Evolutionary conservation across 30 jellyfish, hydroid and myxozoan genomes (phyloP), one percentile per base, ranked within the genome.

Genomic region (Aurelia sp.): DNA sequence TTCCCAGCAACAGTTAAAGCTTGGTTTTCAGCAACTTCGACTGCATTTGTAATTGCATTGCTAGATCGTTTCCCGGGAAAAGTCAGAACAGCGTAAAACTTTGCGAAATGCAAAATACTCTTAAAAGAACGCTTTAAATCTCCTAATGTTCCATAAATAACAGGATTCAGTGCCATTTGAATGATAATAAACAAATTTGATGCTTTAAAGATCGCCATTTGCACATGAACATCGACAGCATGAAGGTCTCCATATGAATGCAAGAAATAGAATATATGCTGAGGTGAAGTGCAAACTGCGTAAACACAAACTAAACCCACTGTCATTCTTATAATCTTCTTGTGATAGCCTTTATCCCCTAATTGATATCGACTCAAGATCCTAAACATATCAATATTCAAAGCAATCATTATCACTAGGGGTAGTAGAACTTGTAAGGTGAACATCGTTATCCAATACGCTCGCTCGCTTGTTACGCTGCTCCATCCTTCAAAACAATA

Each of bases 71-170:
- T 64, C 41, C 75, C 41, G 21, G 35, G 33, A 24, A 52, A 30
- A 30, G 63, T 38, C 18, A 18, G 87, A 40, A 76, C 75, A 3
- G 75, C 65, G 21, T 57, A 21, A 51, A 22, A 55, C 74, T 21
- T 76, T 10, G 58, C 12, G 66, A 19, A 57, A 8, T 35, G 21
- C n/a, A 76, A 51, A 7, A 76, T 55, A 15, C 50, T 76, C 62
- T 59, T 44, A 64, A 76, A 76, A 15, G 87, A 55, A 33, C 62
- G 59, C 47, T 64, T 53, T 52, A 76, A 53, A 27, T 76, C 87
- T 53, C 95, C 88, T 15, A 74, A 41, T 48, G 95, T 74, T 22
- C 95, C 95, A 59, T 85, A 85, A 57, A 73, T 68, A 33, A 85
- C 69, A 4, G 95, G 95, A 55, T 85, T 85, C 59, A 85, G 22